These are phyloP conservation scores for Nicator chloris DNA, from an alignment of 2,113 vertebrate genomes.

Conservation along the genomic window DNA sequence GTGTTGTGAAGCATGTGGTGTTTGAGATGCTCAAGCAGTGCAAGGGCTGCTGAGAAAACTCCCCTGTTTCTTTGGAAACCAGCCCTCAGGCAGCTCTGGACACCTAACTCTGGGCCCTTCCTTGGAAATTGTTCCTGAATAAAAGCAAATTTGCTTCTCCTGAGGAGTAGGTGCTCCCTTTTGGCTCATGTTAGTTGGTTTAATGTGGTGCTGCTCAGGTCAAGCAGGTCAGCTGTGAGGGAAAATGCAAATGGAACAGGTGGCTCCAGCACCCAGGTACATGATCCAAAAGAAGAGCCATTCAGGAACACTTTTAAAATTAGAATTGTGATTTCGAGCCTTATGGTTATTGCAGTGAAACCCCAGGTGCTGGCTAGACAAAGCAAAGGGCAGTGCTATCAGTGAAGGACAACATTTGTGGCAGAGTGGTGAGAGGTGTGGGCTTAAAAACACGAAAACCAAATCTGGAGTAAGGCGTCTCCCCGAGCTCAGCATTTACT, in stretches of 20 bases:
- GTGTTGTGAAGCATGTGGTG: fast-evolving
- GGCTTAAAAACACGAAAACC: neutral
- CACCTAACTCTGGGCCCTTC: fast-evolving
- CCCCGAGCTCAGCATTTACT: neutral
- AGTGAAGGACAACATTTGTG: neutral
- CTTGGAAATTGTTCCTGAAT: neutral
- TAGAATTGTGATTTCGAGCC: neutral
- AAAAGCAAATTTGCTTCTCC: neutral
- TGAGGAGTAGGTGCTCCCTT: neutral
- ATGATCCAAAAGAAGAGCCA: neutral
- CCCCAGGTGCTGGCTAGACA: too few relatives aligned
- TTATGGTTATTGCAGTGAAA: neutral
- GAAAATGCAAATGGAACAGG: too few relatives aligned
- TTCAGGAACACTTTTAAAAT: neutral
- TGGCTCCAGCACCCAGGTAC: neutral
- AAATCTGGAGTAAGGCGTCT: neutral
- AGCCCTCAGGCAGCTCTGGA: neutral
- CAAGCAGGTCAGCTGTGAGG: neutral
- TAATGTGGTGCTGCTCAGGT: neutral
- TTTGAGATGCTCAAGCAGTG: fast-evolving
- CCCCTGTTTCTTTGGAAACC: neutral
- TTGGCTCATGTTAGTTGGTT: fast-evolving
- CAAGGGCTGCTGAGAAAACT: fast-evolving
- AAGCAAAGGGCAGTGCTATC: fast-evolving
- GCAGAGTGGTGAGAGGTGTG: fast-evolving